Conservation (phyloP, 2,113 vertebrate species). For the Struthidea cinerea region DNA sequence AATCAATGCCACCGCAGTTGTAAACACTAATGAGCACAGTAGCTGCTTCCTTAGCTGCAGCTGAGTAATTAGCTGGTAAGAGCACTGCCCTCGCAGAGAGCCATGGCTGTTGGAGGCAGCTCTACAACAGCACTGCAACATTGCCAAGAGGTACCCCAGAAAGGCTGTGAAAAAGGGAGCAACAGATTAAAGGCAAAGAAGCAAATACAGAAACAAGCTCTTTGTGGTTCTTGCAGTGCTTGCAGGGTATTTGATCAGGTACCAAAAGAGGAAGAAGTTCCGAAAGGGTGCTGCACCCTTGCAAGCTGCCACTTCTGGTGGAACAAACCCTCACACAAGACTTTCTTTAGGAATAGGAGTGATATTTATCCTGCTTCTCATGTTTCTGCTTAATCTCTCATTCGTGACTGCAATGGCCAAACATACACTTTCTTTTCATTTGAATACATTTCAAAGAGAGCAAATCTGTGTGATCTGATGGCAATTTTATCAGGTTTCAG, state of each 20-base stretch:
- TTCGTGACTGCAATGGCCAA: not conserved
- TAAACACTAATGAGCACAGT: not conserved
- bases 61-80: not conserved
- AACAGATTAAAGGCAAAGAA: not conserved
- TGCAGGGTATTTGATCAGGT: not conserved
- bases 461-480: not conserved
- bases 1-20: not conserved
- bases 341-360: not conserved
- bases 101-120: not conserved
- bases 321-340: not conserved
- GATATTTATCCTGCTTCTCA: not conserved
- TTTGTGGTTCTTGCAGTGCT: not conserved
- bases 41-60: not conserved
- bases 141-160: not conserved
- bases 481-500: not conserved
- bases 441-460: not conserved
- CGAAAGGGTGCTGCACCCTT: not conserved
- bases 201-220: not conserved
- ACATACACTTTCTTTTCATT: not conserved
- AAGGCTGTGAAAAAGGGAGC: not conserved
- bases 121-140: not conserved
- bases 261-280: not conserved
- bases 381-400: not conserved
- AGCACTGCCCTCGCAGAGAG: not conserved
- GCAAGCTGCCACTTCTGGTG: not conserved